Evolutionary conservation across 2,113 vertebrate genomes (phyloP), one percentile per base, ranked within the genome.

Genomic region (Phaethon lepturus): DNA sequence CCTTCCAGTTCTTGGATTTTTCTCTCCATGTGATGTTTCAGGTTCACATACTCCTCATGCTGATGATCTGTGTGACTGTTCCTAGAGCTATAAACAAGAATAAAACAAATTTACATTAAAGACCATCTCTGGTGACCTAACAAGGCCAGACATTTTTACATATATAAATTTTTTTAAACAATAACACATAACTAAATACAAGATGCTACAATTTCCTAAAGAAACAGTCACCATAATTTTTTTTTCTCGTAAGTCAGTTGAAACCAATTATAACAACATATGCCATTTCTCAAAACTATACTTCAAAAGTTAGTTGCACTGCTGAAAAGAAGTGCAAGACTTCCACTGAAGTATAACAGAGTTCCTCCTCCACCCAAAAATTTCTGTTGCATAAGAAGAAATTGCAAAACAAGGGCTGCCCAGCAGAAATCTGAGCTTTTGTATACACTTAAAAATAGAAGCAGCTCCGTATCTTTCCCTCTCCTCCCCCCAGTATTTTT

Each of bases 1-100:
- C 97, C 97, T 28, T 98, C 97, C 4, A 98, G 40, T 49, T 98
- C 98, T 87, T 97, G 93, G 13, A 98, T 97, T 53, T 95, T 98
- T 45, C 95, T 91, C 85, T 98, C 97, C 59, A 98, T 95, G 52
- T 94, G 86, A 76, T 72, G 77, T 94, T 98, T 98, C 67, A 98
- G 96, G 28, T 78, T 94, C 67, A 98, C 97, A 44, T 96, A 98
- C 64, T 98, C 98, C 38, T 98, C 97, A 40, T 72, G 95, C 31
- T 97, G 98, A 24, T 73, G 97, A 90, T 97, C 95, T 4, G 96
- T 64, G 49, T 98, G 97, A 25, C 23, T 42, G 26, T 94, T 97
- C 96, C 97, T 97, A 75, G 94, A 96, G 31, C 98, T 99, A 66
- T 7, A 67, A 86, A 58, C 23, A 84, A 90, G 45, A 74, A 93